Conservation (phyloP, 1,140 invertebrate species). For the Littorina saxatilis region DNA sequence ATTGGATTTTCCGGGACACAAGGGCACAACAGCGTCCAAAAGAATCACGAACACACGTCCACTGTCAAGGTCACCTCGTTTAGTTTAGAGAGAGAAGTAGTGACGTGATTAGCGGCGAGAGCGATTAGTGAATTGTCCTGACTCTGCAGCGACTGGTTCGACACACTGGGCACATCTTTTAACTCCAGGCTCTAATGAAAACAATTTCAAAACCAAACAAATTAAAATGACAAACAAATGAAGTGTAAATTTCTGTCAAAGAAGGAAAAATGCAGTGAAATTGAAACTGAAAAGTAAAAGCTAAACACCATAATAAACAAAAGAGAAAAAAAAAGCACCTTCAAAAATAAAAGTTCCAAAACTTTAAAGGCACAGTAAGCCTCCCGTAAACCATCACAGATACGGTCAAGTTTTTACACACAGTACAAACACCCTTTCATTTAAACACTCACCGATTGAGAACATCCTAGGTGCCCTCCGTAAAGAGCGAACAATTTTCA, state of each 20-base stretch:
- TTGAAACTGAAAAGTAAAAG: background rate
- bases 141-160: constrained; percentile 40
- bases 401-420: too few species aligned
- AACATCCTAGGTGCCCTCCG: too few species aligned
- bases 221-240: constrained; percentile 15
- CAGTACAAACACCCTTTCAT: too few species aligned
- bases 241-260: background rate
- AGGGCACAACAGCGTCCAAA: background rate
- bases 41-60: background rate
- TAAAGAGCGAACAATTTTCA: too few species aligned
- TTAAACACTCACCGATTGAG: too few species aligned
- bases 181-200: constrained; percentile 52
- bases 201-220: constrained; percentile 16
- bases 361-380: too few species aligned
- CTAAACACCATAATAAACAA: background rate
- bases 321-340: background rate
- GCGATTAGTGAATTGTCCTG: constrained; percentile 54
- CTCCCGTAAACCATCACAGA: too few species aligned
- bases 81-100: constrained; percentile 56
- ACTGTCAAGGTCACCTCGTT: constrained; percentile 50
- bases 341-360: too few species aligned
- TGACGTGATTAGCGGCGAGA: constrained; percentile 56
- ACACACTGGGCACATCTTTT: constrained; percentile 48
- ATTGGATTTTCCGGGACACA: background rate
- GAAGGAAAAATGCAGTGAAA: background rate